These are phyloP conservation scores for Torymus aiolomorphi DNA, from an alignment of 2,888 invertebrate genomes.

Conservation along the genomic window DNA sequence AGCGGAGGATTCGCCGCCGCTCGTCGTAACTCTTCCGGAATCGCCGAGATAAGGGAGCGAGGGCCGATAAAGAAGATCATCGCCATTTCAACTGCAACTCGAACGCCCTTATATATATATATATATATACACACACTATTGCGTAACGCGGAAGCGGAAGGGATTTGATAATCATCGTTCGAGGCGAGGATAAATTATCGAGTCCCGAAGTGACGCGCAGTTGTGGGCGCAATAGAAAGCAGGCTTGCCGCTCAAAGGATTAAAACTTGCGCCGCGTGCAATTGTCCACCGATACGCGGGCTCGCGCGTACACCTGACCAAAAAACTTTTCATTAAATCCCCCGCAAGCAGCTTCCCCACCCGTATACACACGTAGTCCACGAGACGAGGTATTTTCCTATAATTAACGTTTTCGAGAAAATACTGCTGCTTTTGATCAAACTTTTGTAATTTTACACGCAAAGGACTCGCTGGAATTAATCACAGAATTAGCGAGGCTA, in stretches of 20 bases:
- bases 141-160: background rate
- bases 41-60: conserved; percentile 28
- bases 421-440: background rate
- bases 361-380: background rate
- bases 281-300: background rate
- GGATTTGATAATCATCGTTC: background rate
- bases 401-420: no score
- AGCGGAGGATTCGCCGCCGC: conserved; percentile 24
- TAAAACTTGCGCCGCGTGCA: conserved; percentile 8
- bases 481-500: no score
- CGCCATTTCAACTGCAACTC: conserved; percentile 16
- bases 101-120: no score
- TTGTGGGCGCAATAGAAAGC: no score
- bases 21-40: conserved; percentile 32
- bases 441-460: no score
- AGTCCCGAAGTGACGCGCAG: no score
- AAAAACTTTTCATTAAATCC: conserved; percentile 41
- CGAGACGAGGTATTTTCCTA: no score
- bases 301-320: background rate
- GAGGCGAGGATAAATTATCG: no score
- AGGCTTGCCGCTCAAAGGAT: conserved; percentile 16
- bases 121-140: background rate
- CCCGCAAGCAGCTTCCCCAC: background rate
- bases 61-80: conserved; percentile 33
- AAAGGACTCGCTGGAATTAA: no score